phyloP scores from a whole-genome alignment of 2,888 invertebrate species.

The Myopa testacea region DNA sequence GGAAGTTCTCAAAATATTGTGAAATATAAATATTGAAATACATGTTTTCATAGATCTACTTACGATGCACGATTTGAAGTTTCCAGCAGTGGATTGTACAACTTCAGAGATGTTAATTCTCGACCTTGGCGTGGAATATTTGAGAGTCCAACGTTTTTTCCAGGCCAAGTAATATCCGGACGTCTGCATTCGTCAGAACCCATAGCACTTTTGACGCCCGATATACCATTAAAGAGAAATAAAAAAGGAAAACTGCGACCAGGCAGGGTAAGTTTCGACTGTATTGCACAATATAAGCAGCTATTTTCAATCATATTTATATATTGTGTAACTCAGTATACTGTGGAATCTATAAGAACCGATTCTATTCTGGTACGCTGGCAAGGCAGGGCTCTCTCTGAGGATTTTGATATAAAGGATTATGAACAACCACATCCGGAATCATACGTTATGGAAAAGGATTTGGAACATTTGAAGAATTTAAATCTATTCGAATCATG shows the following conservation, averaged over 20 bases:
- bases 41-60: constrained; percentile 58
- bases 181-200: constrained; percentile 80
- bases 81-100: constrained; percentile 75
- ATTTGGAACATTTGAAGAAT: constrained; percentile 83
- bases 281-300: not conserved
- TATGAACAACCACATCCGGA: constrained; percentile 76
- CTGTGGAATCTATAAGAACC: constrained; percentile 85
- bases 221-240: constrained; percentile 78
- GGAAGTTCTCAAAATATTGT: not conserved
- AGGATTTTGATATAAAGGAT: constrained; percentile 68
- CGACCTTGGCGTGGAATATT: constrained; percentile 73
- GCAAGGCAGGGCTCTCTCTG: constrained; percentile 82
- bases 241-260: constrained; percentile 73
- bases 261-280: constrained; percentile 68
- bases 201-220: constrained; percentile 83
- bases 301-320: not conserved
- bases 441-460: constrained; percentile 77
- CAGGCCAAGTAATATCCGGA: constrained; percentile 81
- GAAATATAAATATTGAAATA: not conserved
- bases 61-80: constrained; percentile 68
- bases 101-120: constrained; percentile 79
- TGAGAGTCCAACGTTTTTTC: constrained; percentile 73
- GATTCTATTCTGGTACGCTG: constrained; percentile 87
- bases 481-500: constrained; percentile 89
- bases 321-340: constrained; percentile 71